Evolutionary conservation across 2,888 invertebrate genomes (phyloP), one percentile per base, ranked within the genome.

Genomic region (Campoplex capitator): DNA sequence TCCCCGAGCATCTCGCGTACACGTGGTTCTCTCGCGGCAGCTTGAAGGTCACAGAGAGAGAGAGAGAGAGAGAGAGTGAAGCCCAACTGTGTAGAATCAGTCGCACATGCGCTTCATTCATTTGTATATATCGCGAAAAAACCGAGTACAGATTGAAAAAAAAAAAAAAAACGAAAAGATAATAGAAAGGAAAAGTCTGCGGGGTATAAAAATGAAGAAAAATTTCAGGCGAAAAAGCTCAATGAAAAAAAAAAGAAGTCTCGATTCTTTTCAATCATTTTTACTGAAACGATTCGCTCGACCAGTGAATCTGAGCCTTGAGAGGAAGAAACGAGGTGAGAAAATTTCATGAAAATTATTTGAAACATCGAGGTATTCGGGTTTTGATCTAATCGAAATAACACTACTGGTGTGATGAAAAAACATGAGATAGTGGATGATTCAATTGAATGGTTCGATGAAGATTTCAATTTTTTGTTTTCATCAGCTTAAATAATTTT

Each of bases 1-100:
- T 70, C 65, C 74, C 79, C 77, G 82, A 86, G 82, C 90, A 90
- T 90, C 85, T 86, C 86, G 62, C 87, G 85, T 88, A 88, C 90
- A 90, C 89, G 90, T 90, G 90, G 89, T 90, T 73, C 48, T 71
- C 87, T 83, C 85, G 75, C 62, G 62, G 54, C 32, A 51, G 45
- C 83, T 86, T 89, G 88, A 88, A 89, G 90, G 89, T 89, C 89
- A 89, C 88, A 82, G 68, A 23, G 23, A 23, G 23, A 23, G 23
- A 23, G 23, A 23, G 23, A 23, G 23, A 23, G 23, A 23, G 23
- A 23, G 23, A 23, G 23, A 84, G 81, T 75, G 74, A 32, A 76
- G 74, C 75, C 62, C 51, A 73, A 78, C 68, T 65, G 62, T 77
- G 62, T 77, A 45, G 70, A 71, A 65, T 58, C 78, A n/a, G 65